phyloP scores from a whole-genome alignment of 30 jellyfish, hydroid and myxozoan species.

The Turritopsis dohrnii region DNA sequence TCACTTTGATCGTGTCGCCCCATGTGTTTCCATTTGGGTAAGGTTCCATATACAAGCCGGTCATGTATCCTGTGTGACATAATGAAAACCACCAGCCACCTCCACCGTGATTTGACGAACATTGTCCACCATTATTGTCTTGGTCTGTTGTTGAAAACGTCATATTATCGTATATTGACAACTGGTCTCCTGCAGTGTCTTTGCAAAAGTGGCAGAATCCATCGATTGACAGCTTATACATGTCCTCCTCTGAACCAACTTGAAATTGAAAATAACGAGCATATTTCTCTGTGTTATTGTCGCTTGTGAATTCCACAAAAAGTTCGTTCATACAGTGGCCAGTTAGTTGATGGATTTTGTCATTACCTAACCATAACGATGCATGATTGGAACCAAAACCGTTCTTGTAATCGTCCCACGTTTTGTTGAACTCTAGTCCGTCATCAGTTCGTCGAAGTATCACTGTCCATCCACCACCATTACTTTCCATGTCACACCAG shows the following conservation, averaged over 20 bases:
- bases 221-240: neutral
- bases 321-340: neutral
- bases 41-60: neutral
- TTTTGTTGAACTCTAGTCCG: neutral
- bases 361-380: neutral
- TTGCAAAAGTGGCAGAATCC: neutral
- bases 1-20: neutral
- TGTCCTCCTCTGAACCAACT: neutral
- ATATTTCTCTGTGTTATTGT: neutral
- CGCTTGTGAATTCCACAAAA: neutral
- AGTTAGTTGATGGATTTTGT: neutral
- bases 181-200: neutral
- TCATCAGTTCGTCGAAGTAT: conserved; percentile 2
- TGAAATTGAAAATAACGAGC: neutral
- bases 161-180: neutral
- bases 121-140: neutral
- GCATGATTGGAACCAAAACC: neutral
- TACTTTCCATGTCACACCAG: conserved; percentile 83
- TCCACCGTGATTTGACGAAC: neutral
- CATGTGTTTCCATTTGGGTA: neutral
- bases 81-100: neutral
- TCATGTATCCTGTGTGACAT: neutral
- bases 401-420: neutral
- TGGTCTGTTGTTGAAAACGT: neutral
- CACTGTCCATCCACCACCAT: conserved; percentile 98